Evolutionary conservation across 2,797 vertebrate species (phyloP), one percentile per base, ranked within the genome.

Genomic region (Macrochelys suwanniensis): DNA sequence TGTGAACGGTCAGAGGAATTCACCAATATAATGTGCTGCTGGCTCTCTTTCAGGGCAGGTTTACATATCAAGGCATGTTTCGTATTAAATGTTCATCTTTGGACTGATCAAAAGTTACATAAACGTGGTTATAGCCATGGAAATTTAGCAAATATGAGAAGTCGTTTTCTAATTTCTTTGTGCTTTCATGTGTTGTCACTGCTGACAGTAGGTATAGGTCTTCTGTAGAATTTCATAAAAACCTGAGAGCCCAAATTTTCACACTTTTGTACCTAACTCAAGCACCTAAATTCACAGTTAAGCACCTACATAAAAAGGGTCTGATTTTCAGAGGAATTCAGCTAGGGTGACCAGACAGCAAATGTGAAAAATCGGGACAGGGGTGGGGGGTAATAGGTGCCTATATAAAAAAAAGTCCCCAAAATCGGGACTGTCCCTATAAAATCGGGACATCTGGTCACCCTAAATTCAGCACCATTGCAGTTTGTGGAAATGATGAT

Each of bases 61-160:
- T 65, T 51, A 61, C 37, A 53, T 5, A n/a, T 9, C 54, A 45
- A 59, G 21, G 31, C 47, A 45, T 82, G 15, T 94, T 95, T 53
- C 31, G 7, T 80, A 4, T 42, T n/a, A 53, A 79, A 49, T 71
- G 80, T 0, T 79, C 68, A 45, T 23, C 68, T 74, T 76, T 9
- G 86, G 42, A 89, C 56, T 77, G 85, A 88, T 45, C 56, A 91
- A 91, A 89, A 71, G 31, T 90, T 53, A 51, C 31, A 85, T 79
- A 84, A 93, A 85, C 82, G 49, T 56, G 86, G 31, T 71, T 83
- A 81, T 57, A 93, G 81, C 12, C 3, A 92, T 50, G 81, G 89
- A 94, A 95, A 68, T 0, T 6, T 77, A 88, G 53, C 85, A 50
- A 25, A 26, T 59, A 15, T 51, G 50, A 85, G 85, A 94, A 93